Evolutionary conservation across 2,113 vertebrate genomes (phyloP).

Genomic region (Oncorhynchus mykiss): DNA sequence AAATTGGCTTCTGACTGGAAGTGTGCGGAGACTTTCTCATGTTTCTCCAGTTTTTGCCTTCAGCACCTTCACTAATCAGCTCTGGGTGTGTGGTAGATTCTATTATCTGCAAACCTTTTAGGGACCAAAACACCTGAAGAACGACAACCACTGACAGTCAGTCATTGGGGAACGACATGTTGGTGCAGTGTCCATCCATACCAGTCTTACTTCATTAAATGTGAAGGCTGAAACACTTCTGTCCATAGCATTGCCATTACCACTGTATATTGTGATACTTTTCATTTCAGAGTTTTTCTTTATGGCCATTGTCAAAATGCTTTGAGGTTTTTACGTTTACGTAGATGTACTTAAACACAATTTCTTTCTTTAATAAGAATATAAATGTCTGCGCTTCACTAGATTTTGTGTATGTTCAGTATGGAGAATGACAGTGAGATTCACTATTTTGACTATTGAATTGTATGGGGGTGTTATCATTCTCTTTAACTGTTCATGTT

Average conservation of each 20-base stretch:
- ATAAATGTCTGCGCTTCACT: constrained; percentile 27
- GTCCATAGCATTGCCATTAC: constrained; percentile 11
- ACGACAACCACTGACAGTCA: constrained; percentile 3
- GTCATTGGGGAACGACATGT: too few relatives aligned
- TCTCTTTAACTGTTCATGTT: constrained; percentile 28
- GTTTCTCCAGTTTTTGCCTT: too few relatives aligned
- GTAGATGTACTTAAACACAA: constrained; percentile 31
- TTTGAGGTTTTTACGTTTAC: constrained; percentile 34
- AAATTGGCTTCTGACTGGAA: too few relatives aligned
- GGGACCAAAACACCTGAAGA: constrained; percentile 6
- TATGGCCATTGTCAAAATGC: constrained; percentile 28
- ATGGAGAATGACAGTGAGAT: constrained; percentile 24
- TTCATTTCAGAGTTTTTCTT: constrained; percentile 17
- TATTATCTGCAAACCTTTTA: constrained; percentile 8
- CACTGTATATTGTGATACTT: constrained; percentile 27
- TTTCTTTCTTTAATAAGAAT: constrained; percentile 24
- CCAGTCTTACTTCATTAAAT: constrained; percentile 25
- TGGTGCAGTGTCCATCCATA: background rate
- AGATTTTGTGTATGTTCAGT: constrained; percentile 28
- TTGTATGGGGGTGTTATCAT: constrained; percentile 30
- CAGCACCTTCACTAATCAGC: too few relatives aligned
- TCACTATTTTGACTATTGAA: constrained; percentile 25
- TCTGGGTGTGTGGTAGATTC: background rate
- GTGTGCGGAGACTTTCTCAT: too few relatives aligned
- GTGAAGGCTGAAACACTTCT: constrained; percentile 44